A percentile compares a stretch with the other conserved stretches of the same genome.
phyloP scores from a whole-genome alignment of 2,797 vertebrate genomes.

The Syndactyla subalaris region DNA sequence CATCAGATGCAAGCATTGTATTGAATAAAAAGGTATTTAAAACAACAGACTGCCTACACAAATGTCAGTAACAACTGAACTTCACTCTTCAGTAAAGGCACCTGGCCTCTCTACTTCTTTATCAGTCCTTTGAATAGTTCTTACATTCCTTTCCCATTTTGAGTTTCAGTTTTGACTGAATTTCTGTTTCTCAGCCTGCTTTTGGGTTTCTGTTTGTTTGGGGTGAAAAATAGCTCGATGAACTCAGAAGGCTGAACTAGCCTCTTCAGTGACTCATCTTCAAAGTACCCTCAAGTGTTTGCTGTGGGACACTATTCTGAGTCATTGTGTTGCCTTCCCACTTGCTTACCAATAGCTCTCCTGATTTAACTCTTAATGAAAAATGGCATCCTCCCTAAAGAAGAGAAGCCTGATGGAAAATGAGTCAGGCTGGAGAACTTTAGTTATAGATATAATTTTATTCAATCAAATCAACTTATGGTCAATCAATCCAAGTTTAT shows the following conservation, averaged over 20 bases:
- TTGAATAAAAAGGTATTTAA: neutral
- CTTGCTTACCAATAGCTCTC: slow-evolving; percentile 8
- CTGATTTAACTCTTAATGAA: slow-evolving; percentile 32
- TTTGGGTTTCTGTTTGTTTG: neutral
- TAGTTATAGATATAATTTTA: neutral
- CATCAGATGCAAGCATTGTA: neutral
- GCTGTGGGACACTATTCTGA: slow-evolving; percentile 25
- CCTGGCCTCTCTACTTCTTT: neutral
- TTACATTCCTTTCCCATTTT: neutral
- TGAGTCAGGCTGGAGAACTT: neutral
- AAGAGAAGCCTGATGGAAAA: neutral
- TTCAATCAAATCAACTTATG: neutral
- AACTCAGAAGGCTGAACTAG: neutral
- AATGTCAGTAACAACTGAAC: neutral
- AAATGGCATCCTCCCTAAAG: neutral
- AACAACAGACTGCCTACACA: neutral
- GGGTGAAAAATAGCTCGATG: neutral
- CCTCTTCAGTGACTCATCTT: slow-evolving; percentile 33
- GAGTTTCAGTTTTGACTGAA: neutral
- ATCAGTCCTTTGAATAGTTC: neutral
- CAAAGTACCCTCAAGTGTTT: neutral
- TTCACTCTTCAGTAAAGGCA: neutral
- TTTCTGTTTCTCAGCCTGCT: neutral
- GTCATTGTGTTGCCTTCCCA: slow-evolving; percentile 12
- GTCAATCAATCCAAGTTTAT: neutral